A percentile compares a stretch with the other conserved stretches of the same genome.
Evolutionary conservation across 2,113 vertebrate species (phyloP).

Genomic region (Ancistrus triradiatus): DNA sequence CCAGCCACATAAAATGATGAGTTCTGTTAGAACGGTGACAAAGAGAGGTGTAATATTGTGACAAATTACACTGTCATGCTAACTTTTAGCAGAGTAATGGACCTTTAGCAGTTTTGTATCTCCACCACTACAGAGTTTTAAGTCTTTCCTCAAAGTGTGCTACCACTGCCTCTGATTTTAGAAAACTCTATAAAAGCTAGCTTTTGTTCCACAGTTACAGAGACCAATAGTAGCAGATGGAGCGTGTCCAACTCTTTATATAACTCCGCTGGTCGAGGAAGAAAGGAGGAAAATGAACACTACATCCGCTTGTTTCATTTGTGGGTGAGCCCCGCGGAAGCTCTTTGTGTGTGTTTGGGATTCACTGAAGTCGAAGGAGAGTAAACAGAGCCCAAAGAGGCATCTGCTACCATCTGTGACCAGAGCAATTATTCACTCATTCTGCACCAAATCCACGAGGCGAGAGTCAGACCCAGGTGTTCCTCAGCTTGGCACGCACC

Average conservation of each 20-base stretch:
- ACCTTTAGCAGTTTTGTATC: too few relatives aligned
- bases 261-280: background rate
- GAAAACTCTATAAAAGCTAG: too few relatives aligned
- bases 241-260: background rate
- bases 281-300: too few relatives aligned
- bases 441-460: constrained; percentile 56
- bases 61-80: too few relatives aligned
- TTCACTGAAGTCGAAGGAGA: constrained; percentile 55
- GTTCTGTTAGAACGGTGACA: too few relatives aligned
- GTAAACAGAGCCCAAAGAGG: constrained; percentile 53
- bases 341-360: constrained; percentile 45
- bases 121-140: too few relatives aligned
- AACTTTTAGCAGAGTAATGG: too few relatives aligned
- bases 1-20: too few relatives aligned
- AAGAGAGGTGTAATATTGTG: too few relatives aligned
- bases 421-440: constrained; percentile 57
- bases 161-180: too few relatives aligned
- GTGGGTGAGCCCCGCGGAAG: constrained; percentile 12
- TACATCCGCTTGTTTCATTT: constrained; percentile 1
- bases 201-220: too few relatives aligned
- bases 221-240: background rate
- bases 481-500: constrained; percentile 46
- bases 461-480: constrained; percentile 61
- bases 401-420: constrained; percentile 62
- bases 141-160: too few relatives aligned